phyloP scores from a whole-genome alignment of 2,888 invertebrate species.

The Nomada ruficornis region DNA sequence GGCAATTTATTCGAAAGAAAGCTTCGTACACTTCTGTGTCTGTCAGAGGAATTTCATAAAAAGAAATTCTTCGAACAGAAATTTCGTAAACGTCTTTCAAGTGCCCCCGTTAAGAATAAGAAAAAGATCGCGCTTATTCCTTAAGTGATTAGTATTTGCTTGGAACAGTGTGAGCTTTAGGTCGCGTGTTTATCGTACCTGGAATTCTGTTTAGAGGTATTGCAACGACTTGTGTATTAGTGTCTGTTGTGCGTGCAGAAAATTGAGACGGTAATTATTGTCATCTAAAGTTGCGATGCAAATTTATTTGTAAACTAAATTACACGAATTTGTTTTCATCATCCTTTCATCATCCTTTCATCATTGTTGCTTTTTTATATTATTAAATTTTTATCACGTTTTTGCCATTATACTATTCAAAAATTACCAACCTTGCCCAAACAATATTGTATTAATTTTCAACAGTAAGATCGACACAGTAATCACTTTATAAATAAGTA shows the following conservation, averaged over 20 bases:
- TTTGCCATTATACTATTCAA: too few relatives aligned
- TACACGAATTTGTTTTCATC: too few relatives aligned
- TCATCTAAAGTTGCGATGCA: neutral
- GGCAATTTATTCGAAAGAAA: neutral
- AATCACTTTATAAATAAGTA: too few relatives aligned
- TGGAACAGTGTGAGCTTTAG: conserved; percentile 10
- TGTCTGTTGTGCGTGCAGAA: neutral
- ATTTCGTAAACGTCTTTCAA: neutral
- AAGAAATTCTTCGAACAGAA: neutral
- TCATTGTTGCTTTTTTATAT: too few relatives aligned
- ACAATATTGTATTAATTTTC: too few relatives aligned
- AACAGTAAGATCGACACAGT: too few relatives aligned
- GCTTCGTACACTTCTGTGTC: too few relatives aligned
- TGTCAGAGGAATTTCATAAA: neutral
- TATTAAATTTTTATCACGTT: too few relatives aligned
- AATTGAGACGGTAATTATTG: neutral
- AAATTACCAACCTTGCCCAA: too few relatives aligned
- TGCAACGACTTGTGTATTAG: neutral
- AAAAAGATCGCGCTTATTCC: neutral
- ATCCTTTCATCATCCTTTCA: too few relatives aligned
- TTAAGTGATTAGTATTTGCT: neutral
- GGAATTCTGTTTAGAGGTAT: conserved; percentile 22
- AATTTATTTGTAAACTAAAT: neutral
- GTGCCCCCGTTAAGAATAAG: neutral
- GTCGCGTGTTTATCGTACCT: neutral